Evolutionary conservation across 2,797 vertebrate genomes (phyloP).

Genomic region (Cheirogaleus major): DNA sequence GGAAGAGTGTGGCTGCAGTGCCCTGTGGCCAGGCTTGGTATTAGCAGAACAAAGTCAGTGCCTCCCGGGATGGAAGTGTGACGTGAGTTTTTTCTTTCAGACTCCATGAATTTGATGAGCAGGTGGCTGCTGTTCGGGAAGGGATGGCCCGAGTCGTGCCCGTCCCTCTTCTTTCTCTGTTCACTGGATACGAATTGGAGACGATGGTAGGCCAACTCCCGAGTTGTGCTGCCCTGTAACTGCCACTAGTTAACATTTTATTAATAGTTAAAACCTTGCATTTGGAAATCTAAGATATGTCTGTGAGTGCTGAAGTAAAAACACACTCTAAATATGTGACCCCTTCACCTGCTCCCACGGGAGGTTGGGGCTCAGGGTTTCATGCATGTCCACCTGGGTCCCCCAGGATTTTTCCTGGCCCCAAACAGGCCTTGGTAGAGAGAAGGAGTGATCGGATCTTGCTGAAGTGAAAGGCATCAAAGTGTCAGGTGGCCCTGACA

Average conservation of each 20-base stretch:
- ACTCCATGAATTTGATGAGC: slow-evolving; percentile 98
- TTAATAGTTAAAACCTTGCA: neutral
- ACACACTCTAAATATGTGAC: neutral
- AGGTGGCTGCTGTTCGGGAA: slow-evolving; percentile 97
- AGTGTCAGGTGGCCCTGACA: neutral
- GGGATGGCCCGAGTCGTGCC: slow-evolving; percentile 98
- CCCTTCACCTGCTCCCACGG: fast-evolving
- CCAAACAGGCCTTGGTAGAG: neutral
- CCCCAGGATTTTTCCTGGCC: neutral
- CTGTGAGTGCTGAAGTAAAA: neutral
- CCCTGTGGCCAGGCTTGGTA: neutral
- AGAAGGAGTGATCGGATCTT: neutral
- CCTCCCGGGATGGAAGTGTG: neutral
- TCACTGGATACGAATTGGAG: slow-evolving; percentile 98
- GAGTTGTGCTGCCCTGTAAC: neutral
- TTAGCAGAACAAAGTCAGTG: neutral
- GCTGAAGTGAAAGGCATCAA: neutral
- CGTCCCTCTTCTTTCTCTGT: slow-evolving; percentile 96
- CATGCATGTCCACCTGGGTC: fast-evolving
- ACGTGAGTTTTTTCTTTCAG: slow-evolving; percentile 83
- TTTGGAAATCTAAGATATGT: neutral
- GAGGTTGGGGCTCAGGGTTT: neutral
- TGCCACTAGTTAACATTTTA: neutral
- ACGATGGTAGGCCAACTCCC: slow-evolving; percentile 91
- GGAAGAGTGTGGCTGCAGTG: too few relatives aligned